phyloP scores from a whole-genome alignment of 1,140 invertebrate species.

The Diorhabda sublineata region DNA sequence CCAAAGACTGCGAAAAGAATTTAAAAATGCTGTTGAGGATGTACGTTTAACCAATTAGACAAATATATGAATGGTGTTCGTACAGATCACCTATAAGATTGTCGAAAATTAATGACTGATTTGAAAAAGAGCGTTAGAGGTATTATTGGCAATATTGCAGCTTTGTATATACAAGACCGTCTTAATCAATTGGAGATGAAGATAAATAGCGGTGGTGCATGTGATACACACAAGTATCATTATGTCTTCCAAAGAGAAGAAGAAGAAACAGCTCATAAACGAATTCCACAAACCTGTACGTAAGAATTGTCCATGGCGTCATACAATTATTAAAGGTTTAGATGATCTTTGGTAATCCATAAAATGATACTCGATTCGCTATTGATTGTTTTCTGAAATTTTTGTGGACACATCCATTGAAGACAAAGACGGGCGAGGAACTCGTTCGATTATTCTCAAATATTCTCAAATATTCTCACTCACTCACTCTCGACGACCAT shows the following conservation, averaged over 20 bases:
- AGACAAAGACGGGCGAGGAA: constrained; percentile 30
- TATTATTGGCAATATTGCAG: too few relatives aligned
- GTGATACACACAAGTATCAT: too few relatives aligned
- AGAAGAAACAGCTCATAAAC: constrained; percentile 32
- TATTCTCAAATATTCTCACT: constrained; percentile 44
- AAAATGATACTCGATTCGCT: constrained; percentile 15
- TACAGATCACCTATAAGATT: too few relatives aligned
- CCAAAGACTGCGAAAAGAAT: too few relatives aligned
- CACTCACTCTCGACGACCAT: constrained; percentile 45
- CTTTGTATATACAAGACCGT: too few relatives aligned
- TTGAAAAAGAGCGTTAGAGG: too few relatives aligned
- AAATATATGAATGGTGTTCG: too few relatives aligned
- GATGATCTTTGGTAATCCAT: constrained; percentile 15
- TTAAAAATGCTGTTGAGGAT: too few relatives aligned
- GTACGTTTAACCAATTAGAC: too few relatives aligned
- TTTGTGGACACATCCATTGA: constrained; percentile 34
- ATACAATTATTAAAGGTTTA: constrained; percentile 22
- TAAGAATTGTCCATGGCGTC: constrained; percentile 40
- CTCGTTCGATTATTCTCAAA: constrained; percentile 48
- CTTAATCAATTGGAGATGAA: too few relatives aligned
- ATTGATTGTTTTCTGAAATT: constrained; percentile 41
- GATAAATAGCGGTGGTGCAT: too few relatives aligned
- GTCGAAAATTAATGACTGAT: too few relatives aligned
- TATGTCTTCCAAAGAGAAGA: neutral
- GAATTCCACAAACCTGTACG: constrained; percentile 45